These are phyloP conservation scores for Lycopodina hypogea DNA, from an alignment of 37 sponge, comb jelly and placozoan genomes.

Conservation along the genomic window DNA sequence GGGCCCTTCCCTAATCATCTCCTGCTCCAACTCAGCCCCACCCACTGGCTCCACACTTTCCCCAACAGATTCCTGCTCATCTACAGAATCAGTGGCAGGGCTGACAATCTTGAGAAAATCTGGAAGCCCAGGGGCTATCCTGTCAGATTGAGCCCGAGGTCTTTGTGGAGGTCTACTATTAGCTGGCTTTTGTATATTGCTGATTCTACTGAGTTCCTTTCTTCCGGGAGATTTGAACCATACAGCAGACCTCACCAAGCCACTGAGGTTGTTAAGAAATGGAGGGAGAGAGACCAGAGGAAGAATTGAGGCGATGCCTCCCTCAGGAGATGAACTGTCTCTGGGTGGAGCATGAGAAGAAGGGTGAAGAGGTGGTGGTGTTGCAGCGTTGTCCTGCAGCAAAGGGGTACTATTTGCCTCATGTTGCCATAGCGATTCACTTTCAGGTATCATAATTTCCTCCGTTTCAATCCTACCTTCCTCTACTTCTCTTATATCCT, in stretches of 20 bases:
- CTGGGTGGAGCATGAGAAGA: neutral
- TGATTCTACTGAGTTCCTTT: neutral
- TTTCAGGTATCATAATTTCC: neutral
- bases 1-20: no score
- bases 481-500: neutral
- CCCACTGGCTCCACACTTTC: no score
- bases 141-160: no score
- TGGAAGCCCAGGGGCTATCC: no score
- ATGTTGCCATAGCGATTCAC: neutral
- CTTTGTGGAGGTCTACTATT: no score
- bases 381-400: neutral
- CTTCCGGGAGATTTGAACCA: neutral
- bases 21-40: no score
- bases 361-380: neutral
- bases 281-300: conserved; percentile 1
- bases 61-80: no score
- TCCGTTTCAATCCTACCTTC: neutral
- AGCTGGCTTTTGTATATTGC: no score
- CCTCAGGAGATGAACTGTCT: neutral
- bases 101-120: no score
- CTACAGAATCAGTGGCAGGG: no score
- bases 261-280: neutral
- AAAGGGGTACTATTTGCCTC: no score
- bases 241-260: neutral
- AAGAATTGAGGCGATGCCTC: neutral